Conservation (phyloP, 1,140 invertebrate species). For the Drosophila obscura region DNA sequence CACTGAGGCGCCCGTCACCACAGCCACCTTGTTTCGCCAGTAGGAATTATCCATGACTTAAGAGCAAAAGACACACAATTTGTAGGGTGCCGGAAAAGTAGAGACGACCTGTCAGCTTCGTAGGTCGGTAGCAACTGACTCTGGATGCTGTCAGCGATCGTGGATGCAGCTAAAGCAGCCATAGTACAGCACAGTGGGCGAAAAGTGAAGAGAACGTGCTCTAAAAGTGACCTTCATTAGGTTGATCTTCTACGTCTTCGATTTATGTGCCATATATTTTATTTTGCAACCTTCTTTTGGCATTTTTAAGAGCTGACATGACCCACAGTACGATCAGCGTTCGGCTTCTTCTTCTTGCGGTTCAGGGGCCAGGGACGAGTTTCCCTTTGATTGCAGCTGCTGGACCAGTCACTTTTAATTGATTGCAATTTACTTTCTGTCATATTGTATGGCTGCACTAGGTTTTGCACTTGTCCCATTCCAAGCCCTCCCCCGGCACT, state of each 20-base stretch:
- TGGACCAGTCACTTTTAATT: slow-evolving; percentile 62
- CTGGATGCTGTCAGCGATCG: slow-evolving; percentile 35
- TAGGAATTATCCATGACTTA: slow-evolving; percentile 85
- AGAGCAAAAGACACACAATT: background rate
- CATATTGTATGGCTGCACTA: slow-evolving; percentile 48
- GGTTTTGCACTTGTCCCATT: slow-evolving; percentile 23
- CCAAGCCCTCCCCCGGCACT: background rate
- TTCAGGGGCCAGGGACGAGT: slow-evolving; percentile 44
- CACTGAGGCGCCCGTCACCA: slow-evolving; percentile 88
- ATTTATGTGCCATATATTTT: background rate
- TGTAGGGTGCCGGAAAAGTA: background rate
- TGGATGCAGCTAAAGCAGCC: background rate
- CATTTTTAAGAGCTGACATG: background rate
- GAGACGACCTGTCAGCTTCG: slow-evolving; percentile 41
- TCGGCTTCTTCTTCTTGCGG: slow-evolving; percentile 50
- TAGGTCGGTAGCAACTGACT: slow-evolving; percentile 40
- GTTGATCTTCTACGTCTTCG: background rate
- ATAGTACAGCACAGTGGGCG: slow-evolving; percentile 32
- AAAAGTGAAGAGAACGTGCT: too few relatives aligned
- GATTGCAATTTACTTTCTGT: slow-evolving; percentile 64
- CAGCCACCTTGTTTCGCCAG: slow-evolving; percentile 86
- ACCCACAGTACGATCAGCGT: background rate
- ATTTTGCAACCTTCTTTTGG: background rate
- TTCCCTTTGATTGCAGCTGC: slow-evolving; percentile 43
- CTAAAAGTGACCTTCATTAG: background rate